A percentile compares a stretch with the other conserved stretches of the same genome.
Conservation (phyloP, 2,113 vertebrate genomes). For the Microcebus murinus region DNA sequence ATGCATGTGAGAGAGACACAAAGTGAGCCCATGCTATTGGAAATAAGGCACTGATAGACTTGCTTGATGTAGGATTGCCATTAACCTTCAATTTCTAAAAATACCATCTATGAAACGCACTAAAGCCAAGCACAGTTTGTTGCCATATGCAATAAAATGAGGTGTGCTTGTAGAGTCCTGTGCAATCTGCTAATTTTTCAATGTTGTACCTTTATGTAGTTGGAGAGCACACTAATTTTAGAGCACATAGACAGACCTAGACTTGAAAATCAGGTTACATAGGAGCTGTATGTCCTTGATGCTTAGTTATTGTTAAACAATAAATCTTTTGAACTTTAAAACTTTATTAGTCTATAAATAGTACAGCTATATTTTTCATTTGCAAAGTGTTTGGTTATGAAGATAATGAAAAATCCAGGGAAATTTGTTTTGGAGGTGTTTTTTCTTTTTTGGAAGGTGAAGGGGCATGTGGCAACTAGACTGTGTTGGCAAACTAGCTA, state of each 20-base stretch:
- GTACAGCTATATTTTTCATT: slow-evolving; percentile 36
- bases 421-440: not conserved
- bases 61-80: not conserved
- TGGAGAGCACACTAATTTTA: slow-evolving; percentile 32
- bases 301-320: not conserved
- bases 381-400: slow-evolving; percentile 29
- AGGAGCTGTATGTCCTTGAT: not conserved
- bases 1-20: not conserved
- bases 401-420: not conserved
- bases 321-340: not conserved
- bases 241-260: not conserved
- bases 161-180: not conserved
- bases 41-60: not conserved
- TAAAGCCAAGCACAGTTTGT: not conserved
- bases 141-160: not conserved
- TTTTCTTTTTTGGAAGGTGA: not conserved
- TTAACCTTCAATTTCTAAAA: not conserved
- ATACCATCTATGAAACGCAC: not conserved
- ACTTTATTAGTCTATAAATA: not conserved
- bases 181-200: not conserved
- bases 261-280: slow-evolving; percentile 32
- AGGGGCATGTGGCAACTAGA: not conserved
- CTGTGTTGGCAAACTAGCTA: not conserved
- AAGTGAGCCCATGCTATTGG: not conserved
- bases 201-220: not conserved